Percentiles rank a stretch among this genome's conserved stretches.
phyloP scores from a whole-genome alignment of 2,888 invertebrate genomes.

The Noctua fimbriata region DNA sequence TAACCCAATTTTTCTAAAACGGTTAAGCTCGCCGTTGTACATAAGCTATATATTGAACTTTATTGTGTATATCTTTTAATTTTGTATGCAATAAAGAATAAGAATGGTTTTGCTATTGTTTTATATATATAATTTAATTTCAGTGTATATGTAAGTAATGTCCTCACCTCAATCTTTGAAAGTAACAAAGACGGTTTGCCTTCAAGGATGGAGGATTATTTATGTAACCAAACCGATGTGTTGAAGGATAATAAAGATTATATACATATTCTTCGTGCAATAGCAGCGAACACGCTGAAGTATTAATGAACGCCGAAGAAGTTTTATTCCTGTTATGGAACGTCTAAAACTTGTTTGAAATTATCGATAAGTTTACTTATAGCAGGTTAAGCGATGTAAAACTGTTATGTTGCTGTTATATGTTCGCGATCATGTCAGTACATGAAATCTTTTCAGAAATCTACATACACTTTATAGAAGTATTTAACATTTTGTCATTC shows the following conservation, averaged over 20 bases:
- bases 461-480: background rate
- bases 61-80: background rate
- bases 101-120: no score
- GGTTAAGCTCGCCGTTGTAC: no score
- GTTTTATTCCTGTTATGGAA: conserved; percentile 42
- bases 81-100: no score
- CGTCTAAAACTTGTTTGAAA: conserved; percentile 42
- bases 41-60: no score
- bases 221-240: background rate
- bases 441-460: background rate
- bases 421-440: background rate
- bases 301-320: conserved; percentile 46
- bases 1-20: no score
- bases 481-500: background rate
- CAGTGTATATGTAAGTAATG: no score
- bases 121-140: no score
- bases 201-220: background rate
- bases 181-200: background rate
- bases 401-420: conserved; percentile 35
- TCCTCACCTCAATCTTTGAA: no score
- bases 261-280: background rate
- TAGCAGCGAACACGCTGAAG: conserved; percentile 20
- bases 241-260: background rate
- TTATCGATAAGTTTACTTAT: conserved; percentile 40
- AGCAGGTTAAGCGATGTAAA: conserved; percentile 44